Evolutionary conservation across 2,888 invertebrate species (phyloP), one percentile per base, ranked within the genome.

Genomic region (Salpingus planirostris): DNA sequence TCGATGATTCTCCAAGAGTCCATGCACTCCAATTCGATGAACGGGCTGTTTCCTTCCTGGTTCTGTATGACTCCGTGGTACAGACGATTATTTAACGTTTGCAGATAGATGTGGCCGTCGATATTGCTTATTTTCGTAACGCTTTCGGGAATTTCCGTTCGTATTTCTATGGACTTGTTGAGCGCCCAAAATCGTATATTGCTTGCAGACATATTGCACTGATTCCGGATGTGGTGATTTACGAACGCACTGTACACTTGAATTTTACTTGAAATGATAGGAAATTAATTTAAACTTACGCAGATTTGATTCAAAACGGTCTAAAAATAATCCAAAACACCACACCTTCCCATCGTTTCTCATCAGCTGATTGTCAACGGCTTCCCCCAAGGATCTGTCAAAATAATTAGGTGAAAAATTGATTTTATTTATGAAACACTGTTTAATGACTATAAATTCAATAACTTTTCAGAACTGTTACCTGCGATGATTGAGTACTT

Each of bases 1-100:
- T 80, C 79, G 44, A 74, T 65, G 14, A 75, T 75, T 44, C 66
- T 65, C 41, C 75, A 65, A 38, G 71, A 69, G 27, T 66, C 64
- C 30, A 70, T 63, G 55, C 65, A 70, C 7, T 66, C 64, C 13
- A 57, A 45, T 7, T 55, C 49, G 13, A 52, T 30, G 29, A 14
- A 42, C 11, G 28, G 31, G 13, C 14, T 11, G 29, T 33, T 26
- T 3, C 27, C 25, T 11, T 34, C 33, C 18, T 47, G 33, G 10
- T 15, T 39, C 27, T 55, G 44, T 11, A 68, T 54, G 29, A 52
- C 46, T 6, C 69, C 70, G 40, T 66, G 58, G 43, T 68, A 70
- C 18, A 73, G 46, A 42, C 54, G 55, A 39, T 59, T 55, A 27
- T 57, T 60, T 23, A 59, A 59, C 8, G 70, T 69, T 37, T 64